Conservation (phyloP, 1,140 invertebrate species). For the Orussus abietinus region DNA sequence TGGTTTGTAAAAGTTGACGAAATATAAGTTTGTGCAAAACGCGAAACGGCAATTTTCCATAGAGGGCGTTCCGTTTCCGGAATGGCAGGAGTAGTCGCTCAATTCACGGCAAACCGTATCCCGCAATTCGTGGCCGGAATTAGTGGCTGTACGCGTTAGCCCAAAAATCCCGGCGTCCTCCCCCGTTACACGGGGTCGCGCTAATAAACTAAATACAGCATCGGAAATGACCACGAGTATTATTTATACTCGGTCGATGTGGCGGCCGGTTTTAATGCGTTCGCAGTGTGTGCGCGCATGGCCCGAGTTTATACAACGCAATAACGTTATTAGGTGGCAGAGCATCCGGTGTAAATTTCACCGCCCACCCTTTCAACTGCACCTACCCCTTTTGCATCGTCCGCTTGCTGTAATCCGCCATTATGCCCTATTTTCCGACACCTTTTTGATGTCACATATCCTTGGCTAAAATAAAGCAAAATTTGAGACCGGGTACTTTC, state of each 20-base stretch:
- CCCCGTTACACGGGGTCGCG: no score
- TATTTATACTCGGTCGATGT: constrained; percentile 43
- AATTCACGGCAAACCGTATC: constrained; percentile 39
- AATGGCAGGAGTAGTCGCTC: constrained; percentile 17
- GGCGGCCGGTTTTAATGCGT: constrained; percentile 38
- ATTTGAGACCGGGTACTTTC: no score
- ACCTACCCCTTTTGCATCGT: no score
- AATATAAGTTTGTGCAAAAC: neutral
- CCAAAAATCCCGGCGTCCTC: constrained; percentile 36
- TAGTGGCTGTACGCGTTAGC: constrained; percentile 19
- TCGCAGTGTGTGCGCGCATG: constrained; percentile 10
- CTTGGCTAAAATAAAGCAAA: no score
- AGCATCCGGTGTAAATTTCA: constrained; percentile 48
- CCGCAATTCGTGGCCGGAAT: constrained; percentile 36
- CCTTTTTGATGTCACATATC: no score
- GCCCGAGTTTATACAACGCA: constrained; percentile 43
- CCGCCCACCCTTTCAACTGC: constrained; percentile 21
- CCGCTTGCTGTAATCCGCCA: no score
- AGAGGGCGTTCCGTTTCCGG: constrained; percentile 28
- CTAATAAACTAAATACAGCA: constrained; percentile 50
- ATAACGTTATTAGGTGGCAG: constrained; percentile 50
- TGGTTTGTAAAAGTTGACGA: no score
- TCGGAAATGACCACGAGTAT: constrained; percentile 47
- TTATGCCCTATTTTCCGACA: no score
- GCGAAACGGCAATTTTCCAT: constrained; percentile 27